Percentiles rank a stretch among this genome's conserved stretches.
phyloP scores from a whole-genome alignment of 2,113 vertebrate species.

The Nematolebias whitei region DNA sequence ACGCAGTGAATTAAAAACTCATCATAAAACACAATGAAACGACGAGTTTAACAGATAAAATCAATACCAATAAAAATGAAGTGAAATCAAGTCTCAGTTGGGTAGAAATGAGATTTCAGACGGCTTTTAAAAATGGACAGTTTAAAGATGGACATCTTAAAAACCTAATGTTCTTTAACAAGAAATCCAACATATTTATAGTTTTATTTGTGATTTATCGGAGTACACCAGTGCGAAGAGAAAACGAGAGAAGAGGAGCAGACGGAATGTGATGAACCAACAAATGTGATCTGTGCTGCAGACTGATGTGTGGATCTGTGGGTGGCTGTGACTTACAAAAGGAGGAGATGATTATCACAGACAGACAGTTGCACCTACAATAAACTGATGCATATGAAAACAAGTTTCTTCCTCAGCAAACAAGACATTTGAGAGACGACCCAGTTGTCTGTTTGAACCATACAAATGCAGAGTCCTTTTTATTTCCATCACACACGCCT shows the following conservation, averaged over 20 bases:
- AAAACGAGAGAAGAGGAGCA: slow-evolving; percentile 8
- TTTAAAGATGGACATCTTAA: no score
- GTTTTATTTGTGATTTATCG: not conserved
- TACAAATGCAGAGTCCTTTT: slow-evolving; percentile 18
- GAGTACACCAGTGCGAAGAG: not conserved
- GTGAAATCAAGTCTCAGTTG: no score
- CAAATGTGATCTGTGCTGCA: slow-evolving; percentile 52
- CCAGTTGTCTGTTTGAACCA: slow-evolving; percentile 16
- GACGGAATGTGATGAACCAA: slow-evolving; percentile 30
- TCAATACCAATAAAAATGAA: no score
- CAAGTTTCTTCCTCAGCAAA: slow-evolving; percentile 12
- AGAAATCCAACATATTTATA: no score
- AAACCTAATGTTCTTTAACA: no score
- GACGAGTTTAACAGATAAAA: no score
- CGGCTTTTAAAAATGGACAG: no score
- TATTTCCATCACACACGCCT: not conserved
- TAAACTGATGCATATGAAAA: slow-evolving; percentile 1
- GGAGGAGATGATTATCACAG: slow-evolving; percentile 52
- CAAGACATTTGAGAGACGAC: slow-evolving; percentile 7
- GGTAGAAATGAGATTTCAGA: no score
- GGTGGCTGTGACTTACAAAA: slow-evolving; percentile 41
- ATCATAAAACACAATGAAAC: no score
- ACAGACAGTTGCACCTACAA: slow-evolving; percentile 44
- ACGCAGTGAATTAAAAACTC: no score
- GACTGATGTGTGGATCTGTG: slow-evolving; percentile 46